A percentile compares a stretch with the other conserved stretches of the same genome.
Conservation (phyloP, 2,888 invertebrate genomes). For the Dolomedes plantarius region DNA sequence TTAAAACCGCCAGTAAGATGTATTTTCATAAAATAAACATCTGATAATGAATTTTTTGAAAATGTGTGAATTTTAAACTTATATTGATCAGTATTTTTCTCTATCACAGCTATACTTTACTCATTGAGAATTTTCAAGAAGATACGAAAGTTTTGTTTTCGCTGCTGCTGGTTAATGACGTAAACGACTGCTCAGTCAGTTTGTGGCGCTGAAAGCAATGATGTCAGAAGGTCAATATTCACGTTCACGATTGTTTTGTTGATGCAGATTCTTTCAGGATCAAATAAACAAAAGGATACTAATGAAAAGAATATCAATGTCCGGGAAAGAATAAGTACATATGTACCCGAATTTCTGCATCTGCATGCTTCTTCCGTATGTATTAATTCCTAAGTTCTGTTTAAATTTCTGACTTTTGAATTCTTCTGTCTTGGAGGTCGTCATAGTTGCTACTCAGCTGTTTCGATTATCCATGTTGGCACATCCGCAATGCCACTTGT, state of each 20-base stretch:
- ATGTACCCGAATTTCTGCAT: not conserved
- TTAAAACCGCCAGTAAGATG: too few species aligned
- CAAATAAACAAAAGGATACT: conserved; percentile 47
- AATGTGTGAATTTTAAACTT: too few species aligned
- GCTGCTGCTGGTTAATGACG: too few species aligned
- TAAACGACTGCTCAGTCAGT: not conserved
- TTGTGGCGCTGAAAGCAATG: conserved; percentile 26
- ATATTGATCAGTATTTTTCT: too few species aligned
- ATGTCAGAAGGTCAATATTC: conserved; percentile 71
- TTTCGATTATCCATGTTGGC: conserved; percentile 69
- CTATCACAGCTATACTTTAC: too few species aligned
- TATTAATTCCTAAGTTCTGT: not conserved
- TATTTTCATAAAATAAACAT: too few species aligned
- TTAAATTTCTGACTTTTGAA: not conserved
- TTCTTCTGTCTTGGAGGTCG: conserved; percentile 44
- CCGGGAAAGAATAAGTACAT: conserved; percentile 2
- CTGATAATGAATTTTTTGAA: too few species aligned
- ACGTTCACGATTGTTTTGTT: conserved; percentile 61
- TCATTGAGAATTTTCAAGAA: too few species aligned
- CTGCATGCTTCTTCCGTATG: not conserved
- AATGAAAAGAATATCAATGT: conserved; percentile 21
- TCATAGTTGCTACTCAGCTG: conserved; percentile 62
- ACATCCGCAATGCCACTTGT: conserved; percentile 55
- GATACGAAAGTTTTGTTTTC: too few species aligned
- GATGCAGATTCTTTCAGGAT: conserved; percentile 33